Conservation (phyloP, 2,888 invertebrate species). For the Conus canariensis region DNA sequence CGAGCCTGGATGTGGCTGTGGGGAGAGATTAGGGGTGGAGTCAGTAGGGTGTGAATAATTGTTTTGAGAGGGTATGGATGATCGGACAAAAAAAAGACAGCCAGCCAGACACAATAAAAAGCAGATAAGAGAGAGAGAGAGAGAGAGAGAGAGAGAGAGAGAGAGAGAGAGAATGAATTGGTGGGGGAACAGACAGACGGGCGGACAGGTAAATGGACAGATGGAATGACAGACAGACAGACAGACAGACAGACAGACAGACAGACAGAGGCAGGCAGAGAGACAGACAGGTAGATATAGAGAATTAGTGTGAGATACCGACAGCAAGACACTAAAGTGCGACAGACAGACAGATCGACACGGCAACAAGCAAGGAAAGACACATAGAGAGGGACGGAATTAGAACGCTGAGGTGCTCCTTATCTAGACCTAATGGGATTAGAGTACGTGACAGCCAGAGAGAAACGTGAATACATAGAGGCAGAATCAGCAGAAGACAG, state of each 20-base stretch:
- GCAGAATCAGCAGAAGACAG: too few species aligned
- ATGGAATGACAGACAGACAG: not conserved
- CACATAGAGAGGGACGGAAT: not conserved
- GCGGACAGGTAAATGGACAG: not conserved
- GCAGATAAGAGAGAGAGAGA: too few species aligned
- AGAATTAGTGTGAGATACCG: not conserved
- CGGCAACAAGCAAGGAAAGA: not conserved
- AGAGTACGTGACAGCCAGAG: too few species aligned
- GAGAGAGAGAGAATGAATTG: not conserved
- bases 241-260: not conserved
- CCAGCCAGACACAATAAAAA: too few species aligned
- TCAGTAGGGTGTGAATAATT: too few species aligned
- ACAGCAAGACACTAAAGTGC: not conserved
- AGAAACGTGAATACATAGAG: too few species aligned
- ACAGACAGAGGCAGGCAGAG: not conserved
- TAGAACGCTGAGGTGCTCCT: not conserved
- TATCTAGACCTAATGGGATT: too few species aligned
- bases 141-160: conserved; percentile 6
- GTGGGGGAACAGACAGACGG: not conserved
- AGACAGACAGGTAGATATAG: not conserved
- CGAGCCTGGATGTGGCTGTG: too few species aligned
- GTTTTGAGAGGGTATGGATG: too few species aligned
- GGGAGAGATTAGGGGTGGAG: too few species aligned
- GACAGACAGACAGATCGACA: not conserved
- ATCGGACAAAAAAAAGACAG: too few species aligned